These are phyloP conservation scores for Pelusios castaneus DNA, from an alignment of 2,113 vertebrate genomes.

Conservation along the genomic window DNA sequence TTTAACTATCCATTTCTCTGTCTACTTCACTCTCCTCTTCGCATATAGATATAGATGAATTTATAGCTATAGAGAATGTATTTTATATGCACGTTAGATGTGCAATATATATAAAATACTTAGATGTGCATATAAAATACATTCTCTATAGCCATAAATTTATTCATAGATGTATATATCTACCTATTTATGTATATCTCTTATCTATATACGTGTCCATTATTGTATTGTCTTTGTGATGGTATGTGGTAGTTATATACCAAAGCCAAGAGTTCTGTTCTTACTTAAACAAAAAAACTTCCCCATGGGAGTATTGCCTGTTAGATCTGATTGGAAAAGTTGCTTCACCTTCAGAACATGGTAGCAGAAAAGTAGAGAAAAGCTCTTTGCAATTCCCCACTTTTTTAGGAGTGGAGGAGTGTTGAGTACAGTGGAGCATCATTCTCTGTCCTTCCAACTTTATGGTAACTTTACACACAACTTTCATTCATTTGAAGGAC, in stretches of 20 bases:
- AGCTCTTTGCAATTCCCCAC: background rate
- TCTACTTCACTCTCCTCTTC: background rate
- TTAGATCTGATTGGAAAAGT: background rate
- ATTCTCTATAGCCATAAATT: background rate
- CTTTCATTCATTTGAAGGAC: background rate
- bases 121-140: background rate
- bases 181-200: background rate
- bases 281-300: background rate
- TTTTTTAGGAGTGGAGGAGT: constrained; percentile 17
- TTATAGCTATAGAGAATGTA: background rate
- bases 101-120: constrained; percentile 25
- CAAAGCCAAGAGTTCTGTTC: constrained; percentile 2
- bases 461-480: background rate
- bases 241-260: constrained; percentile 1
- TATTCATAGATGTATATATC: background rate
- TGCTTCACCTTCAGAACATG: background rate
- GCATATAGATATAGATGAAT: constrained; percentile 17
- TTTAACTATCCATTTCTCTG: background rate
- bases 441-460: background rate
- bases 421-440: background rate
- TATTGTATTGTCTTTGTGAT: constrained; percentile 28
- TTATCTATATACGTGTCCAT: constrained; percentile 17
- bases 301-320: background rate
- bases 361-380: background rate
- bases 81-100: background rate